Evolutionary conservation across 2,888 invertebrate genomes (phyloP), one percentile per base, ranked within the genome.

Genomic region (Pyrrhosoma nymphula): DNA sequence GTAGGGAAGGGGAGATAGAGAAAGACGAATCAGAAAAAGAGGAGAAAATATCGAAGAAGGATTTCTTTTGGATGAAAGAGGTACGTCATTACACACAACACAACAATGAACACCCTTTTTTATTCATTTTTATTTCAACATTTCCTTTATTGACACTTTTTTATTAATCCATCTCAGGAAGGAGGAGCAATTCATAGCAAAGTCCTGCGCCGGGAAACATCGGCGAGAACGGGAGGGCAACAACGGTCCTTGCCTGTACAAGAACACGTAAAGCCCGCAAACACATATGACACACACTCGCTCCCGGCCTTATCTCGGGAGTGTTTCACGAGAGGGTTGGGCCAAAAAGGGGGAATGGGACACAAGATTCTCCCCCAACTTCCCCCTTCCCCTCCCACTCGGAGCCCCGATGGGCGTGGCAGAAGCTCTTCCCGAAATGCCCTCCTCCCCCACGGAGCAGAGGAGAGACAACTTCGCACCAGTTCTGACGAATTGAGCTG

Each of bases 1-100:
- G 47, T n/a, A n/a, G 93, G 93, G 93, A 35, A 75, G 75, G 91
- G 93, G 93, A 93, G 93, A 93, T 93, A 93, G 93, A 93, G 93
- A 93, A 93, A 93, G 93, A 93, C 47, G 93, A 93, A 93, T 93
- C 47, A 93, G 93, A 93, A 93, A 90, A 93, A 93, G 93, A 93
- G 93, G 91, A 93, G 93, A 93, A 69, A 93, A 69, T 69, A 93
- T 69, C 93, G 93, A 47, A 93, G 93, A 55, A 75, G 47, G 93
- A 55, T 30, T 35, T 82, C 26, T 82, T 35, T 35, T n/a, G 60
- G 90, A 91, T 10, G 12, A 60, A 91, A 60, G 35, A 82, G 82
- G 82, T 82, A 82, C 82, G 14, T 82, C 30, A 82, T 91, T 91
- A 60, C 35, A 93, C 69, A 91, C 56, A 56, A 90, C n/a, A 91